Evolutionary conservation across 2,888 invertebrate genomes (phyloP).

Genomic region (Julus scanicus): DNA sequence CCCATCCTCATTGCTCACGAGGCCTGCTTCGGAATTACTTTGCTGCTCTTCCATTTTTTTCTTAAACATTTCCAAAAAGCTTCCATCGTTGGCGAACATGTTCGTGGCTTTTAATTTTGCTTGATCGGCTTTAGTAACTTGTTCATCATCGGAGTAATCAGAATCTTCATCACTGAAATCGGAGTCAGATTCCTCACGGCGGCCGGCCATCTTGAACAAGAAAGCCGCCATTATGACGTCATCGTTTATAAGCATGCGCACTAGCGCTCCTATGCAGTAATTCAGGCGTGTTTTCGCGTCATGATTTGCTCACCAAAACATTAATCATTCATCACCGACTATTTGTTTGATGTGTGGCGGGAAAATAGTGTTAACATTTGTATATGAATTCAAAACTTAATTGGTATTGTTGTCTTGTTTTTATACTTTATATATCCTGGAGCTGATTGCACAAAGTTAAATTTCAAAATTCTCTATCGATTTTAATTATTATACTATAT

Average conservation of each 20-base stretch:
- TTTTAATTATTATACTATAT: too few species aligned
- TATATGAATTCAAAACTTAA: too few species aligned
- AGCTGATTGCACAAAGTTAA: too few species aligned
- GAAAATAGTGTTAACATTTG: too few species aligned
- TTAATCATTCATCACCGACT: too few species aligned
- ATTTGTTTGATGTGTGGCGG: too few species aligned
- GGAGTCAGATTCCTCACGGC: too few species aligned
- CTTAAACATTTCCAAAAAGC: constrained; percentile 90
- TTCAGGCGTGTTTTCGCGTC: too few species aligned
- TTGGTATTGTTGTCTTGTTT: too few species aligned
- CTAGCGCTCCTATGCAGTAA: not conserved
- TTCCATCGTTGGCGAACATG: constrained; percentile 85
- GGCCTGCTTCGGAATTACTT: not conserved
- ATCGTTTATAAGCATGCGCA: not conserved
- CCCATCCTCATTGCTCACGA: not conserved
- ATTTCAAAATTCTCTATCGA: too few species aligned
- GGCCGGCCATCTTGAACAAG: constrained; percentile 34
- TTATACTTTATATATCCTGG: too few species aligned
- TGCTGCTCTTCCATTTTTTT: constrained; percentile 75
- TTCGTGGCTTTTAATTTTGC: constrained; percentile 58
- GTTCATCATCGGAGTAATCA: constrained; percentile 11
- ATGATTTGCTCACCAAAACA: too few species aligned
- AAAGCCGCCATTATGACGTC: constrained; percentile 22
- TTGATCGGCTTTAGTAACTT: not conserved
- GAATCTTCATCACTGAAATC: not conserved